A percentile compares a stretch with the other conserved stretches of the same genome.
Evolutionary conservation across 2,113 vertebrate genomes (phyloP).

Genomic region (Istiophorus platypterus): DNA sequence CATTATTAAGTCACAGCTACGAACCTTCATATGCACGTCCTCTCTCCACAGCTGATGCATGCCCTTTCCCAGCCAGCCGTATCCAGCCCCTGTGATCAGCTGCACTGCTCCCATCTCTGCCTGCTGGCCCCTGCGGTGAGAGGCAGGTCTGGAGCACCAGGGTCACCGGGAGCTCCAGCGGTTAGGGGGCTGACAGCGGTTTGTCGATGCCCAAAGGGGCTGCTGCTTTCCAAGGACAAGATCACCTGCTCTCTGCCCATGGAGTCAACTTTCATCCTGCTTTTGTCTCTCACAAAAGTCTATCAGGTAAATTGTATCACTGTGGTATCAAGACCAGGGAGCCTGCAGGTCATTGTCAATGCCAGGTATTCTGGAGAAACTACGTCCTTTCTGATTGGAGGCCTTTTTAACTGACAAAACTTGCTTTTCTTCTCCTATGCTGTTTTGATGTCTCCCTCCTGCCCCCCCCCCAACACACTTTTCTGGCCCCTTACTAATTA

Average conservation of each 20-base stretch:
- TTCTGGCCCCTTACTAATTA: neutral
- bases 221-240: constrained; percentile 83
- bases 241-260: constrained; percentile 81
- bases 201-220: constrained; percentile 86
- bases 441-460: neutral
- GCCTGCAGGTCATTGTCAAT: too few species aligned
- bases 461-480: too few species aligned
- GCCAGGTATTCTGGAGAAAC: too few species aligned
- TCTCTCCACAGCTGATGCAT: constrained; percentile 77
- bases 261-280: constrained; percentile 85
- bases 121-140: constrained; percentile 79
- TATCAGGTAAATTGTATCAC: constrained; percentile 83
- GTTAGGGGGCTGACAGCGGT: constrained; percentile 61
- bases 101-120: constrained; percentile 89
- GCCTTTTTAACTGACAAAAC: neutral
- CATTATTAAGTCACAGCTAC: neutral
- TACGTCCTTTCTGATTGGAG: neutral
- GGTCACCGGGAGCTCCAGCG: neutral
- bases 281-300: constrained; percentile 78
- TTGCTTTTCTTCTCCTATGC: neutral
- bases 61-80: constrained; percentile 79
- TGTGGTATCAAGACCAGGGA: neutral
- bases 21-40: neutral
- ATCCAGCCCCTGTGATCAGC: constrained; percentile 80
- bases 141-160: neutral